Conservation (phyloP, 2,888 invertebrate genomes). For the Crioceris asparagi region DNA sequence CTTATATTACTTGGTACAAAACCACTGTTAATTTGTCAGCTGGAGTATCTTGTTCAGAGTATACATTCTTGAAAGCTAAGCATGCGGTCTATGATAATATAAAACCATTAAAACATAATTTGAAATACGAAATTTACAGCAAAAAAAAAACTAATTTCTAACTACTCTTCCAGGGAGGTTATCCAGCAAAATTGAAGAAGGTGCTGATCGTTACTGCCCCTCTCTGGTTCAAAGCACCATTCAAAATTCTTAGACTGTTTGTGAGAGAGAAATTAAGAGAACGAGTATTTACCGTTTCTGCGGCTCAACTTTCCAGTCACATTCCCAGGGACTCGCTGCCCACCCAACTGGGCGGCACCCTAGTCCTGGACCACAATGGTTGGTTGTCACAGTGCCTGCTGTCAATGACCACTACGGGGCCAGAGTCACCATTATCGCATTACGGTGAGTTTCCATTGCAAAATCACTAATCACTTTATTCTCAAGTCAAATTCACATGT, state of each 20-base stretch:
- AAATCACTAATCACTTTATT: no score
- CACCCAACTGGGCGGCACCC: constrained; percentile 75
- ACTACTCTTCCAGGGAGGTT: constrained; percentile 76
- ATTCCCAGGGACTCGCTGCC: constrained; percentile 86
- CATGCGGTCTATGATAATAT: no score
- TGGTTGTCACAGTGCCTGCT: constrained; percentile 58
- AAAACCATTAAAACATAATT: no score
- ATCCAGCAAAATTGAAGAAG: constrained; percentile 94
- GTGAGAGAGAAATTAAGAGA: constrained; percentile 92
- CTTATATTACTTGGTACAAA: no score
- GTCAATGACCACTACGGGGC: constrained; percentile 60
- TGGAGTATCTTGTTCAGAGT: no score
- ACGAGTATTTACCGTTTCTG: constrained; percentile 88
- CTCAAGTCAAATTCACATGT: no score
- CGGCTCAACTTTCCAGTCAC: constrained; percentile 80
- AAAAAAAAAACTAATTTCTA: no score
- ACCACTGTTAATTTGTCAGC: no score
- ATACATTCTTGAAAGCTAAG: no score
- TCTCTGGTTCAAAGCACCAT: constrained; percentile 96
- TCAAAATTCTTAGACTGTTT: constrained; percentile 88
- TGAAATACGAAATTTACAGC: no score
- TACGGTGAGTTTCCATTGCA: constrained; percentile 30
- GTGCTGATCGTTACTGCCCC: constrained; percentile 96
- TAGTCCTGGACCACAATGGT: constrained; percentile 78
- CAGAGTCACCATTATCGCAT: constrained; percentile 32